A percentile compares a stretch with the other conserved stretches of the same genome.
Conservation (phyloP, 2,888 invertebrate genomes). For the Doris montereyensis region DNA sequence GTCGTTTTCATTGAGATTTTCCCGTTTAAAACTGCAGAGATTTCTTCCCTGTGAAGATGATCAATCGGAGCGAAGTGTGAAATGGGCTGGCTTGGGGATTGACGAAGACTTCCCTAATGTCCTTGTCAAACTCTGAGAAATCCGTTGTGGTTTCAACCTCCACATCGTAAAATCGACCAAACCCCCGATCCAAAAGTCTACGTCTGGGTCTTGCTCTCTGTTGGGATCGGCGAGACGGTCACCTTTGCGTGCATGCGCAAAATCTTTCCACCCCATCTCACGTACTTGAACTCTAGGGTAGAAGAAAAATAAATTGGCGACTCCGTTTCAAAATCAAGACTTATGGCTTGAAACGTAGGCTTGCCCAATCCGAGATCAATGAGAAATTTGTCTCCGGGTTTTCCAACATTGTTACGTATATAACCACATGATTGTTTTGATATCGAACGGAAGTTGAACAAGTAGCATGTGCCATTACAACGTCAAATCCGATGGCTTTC, state of each 20-base stretch:
- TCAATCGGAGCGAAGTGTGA: slow-evolving; percentile 36
- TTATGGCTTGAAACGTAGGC: slow-evolving; percentile 47
- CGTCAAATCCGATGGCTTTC: slow-evolving; percentile 41
- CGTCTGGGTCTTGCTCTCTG: neutral
- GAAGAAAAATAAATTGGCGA: slow-evolving; percentile 46
- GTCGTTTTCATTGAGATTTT: too few species aligned
- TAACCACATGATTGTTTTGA: slow-evolving; percentile 46
- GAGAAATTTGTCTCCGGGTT: slow-evolving; percentile 43
- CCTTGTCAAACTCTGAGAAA: slow-evolving; percentile 39
- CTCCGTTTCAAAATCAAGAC: slow-evolving; percentile 48
- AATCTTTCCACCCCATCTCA: slow-evolving; percentile 43
- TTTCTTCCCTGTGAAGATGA: too few species aligned
- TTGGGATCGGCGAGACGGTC: slow-evolving; percentile 14
- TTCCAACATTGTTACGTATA: slow-evolving; percentile 43
- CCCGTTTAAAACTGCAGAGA: too few species aligned
- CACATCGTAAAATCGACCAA: slow-evolving; percentile 47
- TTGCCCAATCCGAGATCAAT: slow-evolving; percentile 46
- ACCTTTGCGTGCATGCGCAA: slow-evolving; percentile 48
- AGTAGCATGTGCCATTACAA: slow-evolving; percentile 37
- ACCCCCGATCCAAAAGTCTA: slow-evolving; percentile 40
- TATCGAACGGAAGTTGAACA: slow-evolving; percentile 38
- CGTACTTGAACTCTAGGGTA: slow-evolving; percentile 49
- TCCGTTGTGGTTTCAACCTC: slow-evolving; percentile 15
- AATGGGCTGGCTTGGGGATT: slow-evolving; percentile 42
- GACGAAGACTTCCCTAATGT: slow-evolving; percentile 25